These are phyloP conservation scores for Cygnus atratus DNA, from an alignment of 2,113 vertebrate species.

Conservation along the genomic window DNA sequence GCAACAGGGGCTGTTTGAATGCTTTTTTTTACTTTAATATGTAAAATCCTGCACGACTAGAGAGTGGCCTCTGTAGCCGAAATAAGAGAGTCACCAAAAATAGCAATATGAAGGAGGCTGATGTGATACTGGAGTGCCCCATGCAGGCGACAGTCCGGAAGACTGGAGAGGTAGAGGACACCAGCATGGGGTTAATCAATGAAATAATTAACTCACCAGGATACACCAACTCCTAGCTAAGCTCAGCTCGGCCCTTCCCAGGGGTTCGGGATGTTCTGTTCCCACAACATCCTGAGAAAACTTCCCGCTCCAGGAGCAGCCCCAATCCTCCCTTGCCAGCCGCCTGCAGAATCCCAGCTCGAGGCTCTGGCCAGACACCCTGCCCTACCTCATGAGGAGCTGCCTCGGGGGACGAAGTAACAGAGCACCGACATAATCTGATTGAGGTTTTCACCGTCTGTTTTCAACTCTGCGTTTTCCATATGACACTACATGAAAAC, in stretches of 20 bases:
- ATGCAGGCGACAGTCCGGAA: not conserved
- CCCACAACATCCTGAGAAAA: not conserved
- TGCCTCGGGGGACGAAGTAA: too few species aligned
- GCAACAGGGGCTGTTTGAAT: too few species aligned
- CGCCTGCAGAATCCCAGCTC: not conserved
- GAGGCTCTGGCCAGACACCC: too few species aligned
- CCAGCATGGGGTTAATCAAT: fast-evolving
- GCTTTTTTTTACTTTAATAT: too few species aligned
- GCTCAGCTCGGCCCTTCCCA: not conserved
- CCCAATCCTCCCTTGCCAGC: not conserved
- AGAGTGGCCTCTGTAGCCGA: not conserved
- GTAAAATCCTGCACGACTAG: not conserved
- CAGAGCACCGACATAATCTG: not conserved
- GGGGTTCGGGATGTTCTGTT: not conserved
- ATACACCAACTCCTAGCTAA: not conserved
- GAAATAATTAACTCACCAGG: not conserved
- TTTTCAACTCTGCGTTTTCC: not conserved
- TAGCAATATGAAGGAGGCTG: not conserved
- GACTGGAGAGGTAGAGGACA: not conserved
- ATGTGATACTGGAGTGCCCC: not conserved
- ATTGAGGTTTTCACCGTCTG: not conserved
- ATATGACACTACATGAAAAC: not conserved
- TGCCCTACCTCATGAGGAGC: too few species aligned
- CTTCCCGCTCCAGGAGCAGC: not conserved
- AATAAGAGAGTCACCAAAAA: not conserved